A percentile compares a stretch with the other conserved stretches of the same genome.
These are phyloP conservation scores for Cheilosia impressa DNA, from an alignment of 2,888 invertebrate genomes.

Conservation along the genomic window DNA sequence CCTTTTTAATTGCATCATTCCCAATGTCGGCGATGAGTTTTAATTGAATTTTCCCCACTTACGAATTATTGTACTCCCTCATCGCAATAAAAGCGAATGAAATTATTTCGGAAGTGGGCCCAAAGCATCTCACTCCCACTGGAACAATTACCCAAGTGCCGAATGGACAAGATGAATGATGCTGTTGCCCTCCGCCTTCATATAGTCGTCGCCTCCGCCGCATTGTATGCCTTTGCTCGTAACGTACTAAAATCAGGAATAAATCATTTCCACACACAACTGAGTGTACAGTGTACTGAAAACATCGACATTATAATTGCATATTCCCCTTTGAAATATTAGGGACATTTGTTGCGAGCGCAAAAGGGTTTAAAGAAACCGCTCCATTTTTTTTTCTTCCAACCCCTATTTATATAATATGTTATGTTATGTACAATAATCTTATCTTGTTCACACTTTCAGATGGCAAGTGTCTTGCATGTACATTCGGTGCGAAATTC, in stretches of 20 bases:
- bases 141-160: neutral
- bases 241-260: conserved; percentile 15
- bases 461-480: conserved; percentile 97
- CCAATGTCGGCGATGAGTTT: conserved; percentile 15
- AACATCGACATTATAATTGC: conserved; percentile 19
- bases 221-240: neutral
- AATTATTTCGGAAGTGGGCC: conserved; percentile 14
- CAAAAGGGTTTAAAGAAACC: neutral
- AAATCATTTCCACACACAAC: neutral
- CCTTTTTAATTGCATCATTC: conserved; percentile 35
- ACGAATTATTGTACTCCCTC: conserved; percentile 15
- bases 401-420: too few species aligned
- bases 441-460: conserved; percentile 80
- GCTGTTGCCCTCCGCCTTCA: neutral
- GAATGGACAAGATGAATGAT: conserved; percentile 29
- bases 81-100: neutral
- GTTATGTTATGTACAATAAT: neutral
- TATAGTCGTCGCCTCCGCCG: neutral
- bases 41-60: conserved; percentile 54
- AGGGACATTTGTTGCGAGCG: conserved; percentile 13
- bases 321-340: conserved; percentile 19
- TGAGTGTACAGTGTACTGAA: too few species aligned
- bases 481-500: conserved; percentile 95
- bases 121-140: conserved; percentile 14
- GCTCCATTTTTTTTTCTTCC: too few species aligned